Percentiles rank a stretch among this genome's conserved stretches.
phyloP scores from a whole-genome alignment of 2,888 invertebrate species.

The Drosophila birchii region DNA sequence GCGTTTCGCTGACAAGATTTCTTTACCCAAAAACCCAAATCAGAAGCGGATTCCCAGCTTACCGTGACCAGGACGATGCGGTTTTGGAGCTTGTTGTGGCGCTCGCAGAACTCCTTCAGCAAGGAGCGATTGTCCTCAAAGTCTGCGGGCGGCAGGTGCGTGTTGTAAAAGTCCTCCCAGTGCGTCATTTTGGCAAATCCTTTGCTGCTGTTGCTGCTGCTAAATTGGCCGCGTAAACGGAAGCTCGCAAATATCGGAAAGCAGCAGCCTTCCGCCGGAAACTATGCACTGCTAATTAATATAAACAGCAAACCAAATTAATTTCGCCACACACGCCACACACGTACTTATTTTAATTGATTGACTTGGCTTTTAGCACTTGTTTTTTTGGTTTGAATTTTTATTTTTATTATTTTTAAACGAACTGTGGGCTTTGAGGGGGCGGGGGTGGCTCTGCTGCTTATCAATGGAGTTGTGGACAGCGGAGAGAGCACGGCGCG shows the following conservation, averaged over 20 bases:
- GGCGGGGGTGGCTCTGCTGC: slow-evolving; percentile 52
- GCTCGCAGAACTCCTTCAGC: slow-evolving; percentile 90
- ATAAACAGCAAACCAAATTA: slow-evolving; percentile 48
- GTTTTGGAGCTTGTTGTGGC: slow-evolving; percentile 88
- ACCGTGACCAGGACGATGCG: slow-evolving; percentile 93
- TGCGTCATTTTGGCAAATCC: slow-evolving; percentile 84
- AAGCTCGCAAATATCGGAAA: slow-evolving; percentile 61
- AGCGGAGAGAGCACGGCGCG: slow-evolving; percentile 48
- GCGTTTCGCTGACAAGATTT: background rate
- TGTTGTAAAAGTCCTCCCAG: slow-evolving; percentile 94
- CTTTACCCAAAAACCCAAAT: slow-evolving; percentile 1
- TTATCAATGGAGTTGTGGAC: slow-evolving; percentile 67
- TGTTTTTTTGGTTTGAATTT: background rate
- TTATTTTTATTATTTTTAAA: background rate
- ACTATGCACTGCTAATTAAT: slow-evolving; percentile 66
- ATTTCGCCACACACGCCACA: slow-evolving; percentile 43
- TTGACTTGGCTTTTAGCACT: slow-evolving; percentile 38
- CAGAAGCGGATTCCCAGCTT: slow-evolving; percentile 75
- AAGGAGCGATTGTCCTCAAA: slow-evolving; percentile 90
- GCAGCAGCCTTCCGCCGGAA: slow-evolving; percentile 56
- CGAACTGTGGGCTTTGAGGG: slow-evolving; percentile 18
- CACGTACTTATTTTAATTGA: slow-evolving; percentile 49
- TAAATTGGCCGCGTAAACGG: slow-evolving; percentile 57
- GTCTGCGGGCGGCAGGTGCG: slow-evolving; percentile 91
- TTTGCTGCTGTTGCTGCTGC: slow-evolving; percentile 14